phyloP scores from a whole-genome alignment of 2,888 invertebrate genomes.

The Nymphalis urticae region DNA sequence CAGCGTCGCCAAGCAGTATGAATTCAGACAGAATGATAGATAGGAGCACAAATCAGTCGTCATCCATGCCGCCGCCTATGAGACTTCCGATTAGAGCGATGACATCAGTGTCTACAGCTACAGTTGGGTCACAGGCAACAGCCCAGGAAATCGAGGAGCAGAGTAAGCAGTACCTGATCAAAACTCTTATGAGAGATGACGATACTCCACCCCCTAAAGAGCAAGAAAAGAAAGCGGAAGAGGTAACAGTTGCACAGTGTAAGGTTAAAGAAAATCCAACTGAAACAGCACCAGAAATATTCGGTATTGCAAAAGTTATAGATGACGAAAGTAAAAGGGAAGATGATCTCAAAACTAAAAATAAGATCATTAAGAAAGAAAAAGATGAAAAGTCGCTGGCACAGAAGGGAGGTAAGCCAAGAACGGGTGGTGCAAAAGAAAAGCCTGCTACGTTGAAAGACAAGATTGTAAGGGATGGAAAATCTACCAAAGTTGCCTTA shows the following conservation, averaged over 20 bases:
- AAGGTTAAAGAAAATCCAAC: slow-evolving; percentile 61
- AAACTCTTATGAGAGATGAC: slow-evolving; percentile 93
- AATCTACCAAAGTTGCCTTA: slow-evolving; percentile 70
- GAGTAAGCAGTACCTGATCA: slow-evolving; percentile 91
- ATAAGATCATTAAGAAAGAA: slow-evolving; percentile 49
- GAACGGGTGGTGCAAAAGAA: slow-evolving; percentile 65
- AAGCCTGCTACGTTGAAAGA: slow-evolving; percentile 70
- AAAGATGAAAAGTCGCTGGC: slow-evolving; percentile 61
- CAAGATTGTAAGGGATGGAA: slow-evolving; percentile 68
- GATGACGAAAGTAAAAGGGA: slow-evolving; percentile 55
- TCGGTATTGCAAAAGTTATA: slow-evolving; percentile 77
- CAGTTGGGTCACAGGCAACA: slow-evolving; percentile 74
- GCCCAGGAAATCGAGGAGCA: slow-evolving; percentile 84
- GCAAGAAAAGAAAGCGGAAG: slow-evolving; percentile 80
- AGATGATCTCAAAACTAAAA: slow-evolving; percentile 51
- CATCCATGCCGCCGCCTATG: slow-evolving; percentile 68
- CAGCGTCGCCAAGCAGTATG: slow-evolving; percentile 38
- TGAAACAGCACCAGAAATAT: slow-evolving; percentile 76
- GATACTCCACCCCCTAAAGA: slow-evolving; percentile 87
- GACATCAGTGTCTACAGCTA: slow-evolving; percentile 64
- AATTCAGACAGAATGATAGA: slow-evolving; percentile 37
- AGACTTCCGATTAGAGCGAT: slow-evolving; percentile 59
- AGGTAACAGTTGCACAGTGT: slow-evolving; percentile 73
- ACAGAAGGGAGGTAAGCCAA: slow-evolving; percentile 70
- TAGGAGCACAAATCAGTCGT: slow-evolving; percentile 38